A percentile compares a stretch with the other conserved stretches of the same genome.
phyloP scores from a whole-genome alignment of 2,888 invertebrate species.

The Idaea biselata region DNA sequence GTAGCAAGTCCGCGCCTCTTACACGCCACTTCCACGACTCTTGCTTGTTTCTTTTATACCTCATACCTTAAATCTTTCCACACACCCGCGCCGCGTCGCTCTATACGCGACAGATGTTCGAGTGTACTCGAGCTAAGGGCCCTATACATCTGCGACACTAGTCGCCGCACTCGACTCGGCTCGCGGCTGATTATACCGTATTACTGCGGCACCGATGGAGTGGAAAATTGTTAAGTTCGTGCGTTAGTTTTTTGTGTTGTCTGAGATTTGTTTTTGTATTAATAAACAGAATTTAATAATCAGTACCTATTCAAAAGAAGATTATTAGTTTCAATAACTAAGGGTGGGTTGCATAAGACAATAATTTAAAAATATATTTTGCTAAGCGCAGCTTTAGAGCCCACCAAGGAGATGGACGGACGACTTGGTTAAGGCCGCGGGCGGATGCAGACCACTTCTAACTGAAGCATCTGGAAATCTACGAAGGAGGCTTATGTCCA shows the following conservation, averaged over 20 bases:
- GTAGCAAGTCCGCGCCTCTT: neutral
- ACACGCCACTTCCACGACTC: neutral
- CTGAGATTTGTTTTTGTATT: neutral
- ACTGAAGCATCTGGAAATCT: too few relatives aligned
- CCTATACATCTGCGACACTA: slow-evolving; percentile 50
- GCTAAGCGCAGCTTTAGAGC: too few relatives aligned
- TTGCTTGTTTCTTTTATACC: neutral
- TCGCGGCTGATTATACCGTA: slow-evolving; percentile 39
- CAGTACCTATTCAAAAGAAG: too few relatives aligned
- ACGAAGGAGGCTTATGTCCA: too few relatives aligned
- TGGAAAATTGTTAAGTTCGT: slow-evolving; percentile 10
- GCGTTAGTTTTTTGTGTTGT: neutral
- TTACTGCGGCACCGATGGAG: slow-evolving; percentile 16
- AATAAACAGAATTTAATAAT: neutral
- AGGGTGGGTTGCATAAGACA: too few relatives aligned
- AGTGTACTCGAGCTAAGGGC: slow-evolving; percentile 54
- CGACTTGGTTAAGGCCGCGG: too few relatives aligned
- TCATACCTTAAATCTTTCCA: slow-evolving; percentile 16
- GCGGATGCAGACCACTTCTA: too few relatives aligned
- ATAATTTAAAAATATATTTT: too few relatives aligned
- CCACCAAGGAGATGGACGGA: too few relatives aligned
- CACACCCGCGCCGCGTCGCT: slow-evolving; percentile 25
- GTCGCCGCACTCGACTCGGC: slow-evolving; percentile 36
- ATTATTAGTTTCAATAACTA: too few relatives aligned
- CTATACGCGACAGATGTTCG: slow-evolving; percentile 63